phyloP scores from a whole-genome alignment of 2,888 invertebrate species.

The Sclerodermus sp. region DNA sequence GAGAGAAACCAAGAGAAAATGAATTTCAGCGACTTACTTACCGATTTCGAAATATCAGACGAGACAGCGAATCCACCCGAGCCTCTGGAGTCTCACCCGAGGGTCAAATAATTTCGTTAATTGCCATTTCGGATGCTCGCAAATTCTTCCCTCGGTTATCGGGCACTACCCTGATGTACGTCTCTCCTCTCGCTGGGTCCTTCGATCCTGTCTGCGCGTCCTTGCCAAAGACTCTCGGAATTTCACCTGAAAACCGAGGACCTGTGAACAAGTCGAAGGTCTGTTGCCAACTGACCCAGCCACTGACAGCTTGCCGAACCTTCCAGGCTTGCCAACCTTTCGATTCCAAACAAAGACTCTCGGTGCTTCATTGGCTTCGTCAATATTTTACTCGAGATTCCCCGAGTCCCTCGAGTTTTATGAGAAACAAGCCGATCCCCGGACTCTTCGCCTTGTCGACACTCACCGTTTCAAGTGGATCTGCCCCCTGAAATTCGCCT shows the following conservation, averaged over 20 bases:
- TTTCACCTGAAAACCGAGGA: too few species aligned
- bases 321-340: conserved; percentile 26
- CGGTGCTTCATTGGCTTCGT: background rate
- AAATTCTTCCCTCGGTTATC: background rate
- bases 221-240: too few species aligned
- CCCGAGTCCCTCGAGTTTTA: too few species aligned
- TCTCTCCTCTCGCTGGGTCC: background rate
- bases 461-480: too few species aligned
- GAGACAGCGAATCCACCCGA: conserved; percentile 45
- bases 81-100: conserved; percentile 47
- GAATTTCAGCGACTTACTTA: conserved; percentile 21
- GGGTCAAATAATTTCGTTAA: conserved; percentile 51
- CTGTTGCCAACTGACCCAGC: conserved; percentile 56
- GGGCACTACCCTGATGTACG: background rate
- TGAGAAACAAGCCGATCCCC: too few species aligned
- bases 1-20: too few species aligned
- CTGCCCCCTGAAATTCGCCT: too few species aligned
- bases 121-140: conserved; percentile 33
- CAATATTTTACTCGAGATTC: too few species aligned
- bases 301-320: conserved; percentile 40
- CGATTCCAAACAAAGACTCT: conserved; percentile 3
- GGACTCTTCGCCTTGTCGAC: too few species aligned
- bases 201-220: too few species aligned
- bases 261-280: conserved; percentile 38
- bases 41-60: conserved; percentile 38